Percentiles rank a stretch among this genome's conserved stretches.
These are phyloP conservation scores for Gorsachius magnificus DNA, from an alignment of 2,797 vertebrate genomes.

Conservation along the genomic window DNA sequence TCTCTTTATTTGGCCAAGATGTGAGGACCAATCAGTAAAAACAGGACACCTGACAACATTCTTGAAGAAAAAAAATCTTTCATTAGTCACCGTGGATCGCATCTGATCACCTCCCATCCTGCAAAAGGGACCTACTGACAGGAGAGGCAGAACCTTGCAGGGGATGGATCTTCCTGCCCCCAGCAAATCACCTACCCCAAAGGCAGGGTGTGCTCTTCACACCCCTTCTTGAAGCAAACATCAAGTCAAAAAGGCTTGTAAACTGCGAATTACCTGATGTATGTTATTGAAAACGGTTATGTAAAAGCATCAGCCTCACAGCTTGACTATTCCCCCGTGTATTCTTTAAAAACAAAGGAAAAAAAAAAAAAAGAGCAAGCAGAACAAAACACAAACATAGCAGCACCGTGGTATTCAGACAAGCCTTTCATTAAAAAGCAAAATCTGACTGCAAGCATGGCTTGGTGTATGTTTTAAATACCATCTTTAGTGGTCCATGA, in stretches of 20 bases:
- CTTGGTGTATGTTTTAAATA: neutral
- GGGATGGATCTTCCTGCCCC: neutral
- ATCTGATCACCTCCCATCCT: neutral
- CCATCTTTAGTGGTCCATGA: neutral
- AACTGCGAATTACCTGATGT: neutral
- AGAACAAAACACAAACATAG: neutral
- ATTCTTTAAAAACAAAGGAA: neutral
- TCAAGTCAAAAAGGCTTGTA: neutral
- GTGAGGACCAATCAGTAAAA: neutral
- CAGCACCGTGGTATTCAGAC: neutral
- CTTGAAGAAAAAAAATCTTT: neutral
- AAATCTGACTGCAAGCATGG: neutral
- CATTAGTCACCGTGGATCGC: neutral
- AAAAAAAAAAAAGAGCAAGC: neutral
- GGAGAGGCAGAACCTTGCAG: neutral
- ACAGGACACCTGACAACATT: neutral
- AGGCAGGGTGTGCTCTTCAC: neutral
- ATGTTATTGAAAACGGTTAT: neutral
- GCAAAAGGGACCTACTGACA: neutral
- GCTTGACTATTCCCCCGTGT: neutral
- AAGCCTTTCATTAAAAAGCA: neutral
- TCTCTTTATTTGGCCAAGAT: neutral
- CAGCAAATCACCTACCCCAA: neutral
- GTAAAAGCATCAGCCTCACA: neutral
- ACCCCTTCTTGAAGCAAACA: neutral